phyloP scores from a whole-genome alignment of 2,797 vertebrate species.

The Atherinosoma microstoma region DNA sequence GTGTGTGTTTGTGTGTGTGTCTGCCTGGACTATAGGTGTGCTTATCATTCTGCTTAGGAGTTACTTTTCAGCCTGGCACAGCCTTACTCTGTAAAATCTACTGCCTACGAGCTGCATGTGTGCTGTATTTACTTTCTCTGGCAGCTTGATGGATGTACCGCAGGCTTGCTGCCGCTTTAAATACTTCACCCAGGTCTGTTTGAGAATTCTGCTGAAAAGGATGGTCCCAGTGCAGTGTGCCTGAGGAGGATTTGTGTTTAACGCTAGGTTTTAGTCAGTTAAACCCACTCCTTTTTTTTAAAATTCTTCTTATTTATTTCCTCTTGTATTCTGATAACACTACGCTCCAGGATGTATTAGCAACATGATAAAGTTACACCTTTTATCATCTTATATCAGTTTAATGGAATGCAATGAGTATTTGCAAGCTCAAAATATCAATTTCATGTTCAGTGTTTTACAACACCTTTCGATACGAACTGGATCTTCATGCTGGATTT shows the following conservation, averaged over 20 bases:
- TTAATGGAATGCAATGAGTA: no score
- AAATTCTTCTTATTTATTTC: background rate
- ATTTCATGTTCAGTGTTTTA: no score
- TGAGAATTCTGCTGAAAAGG: conserved; percentile 67
- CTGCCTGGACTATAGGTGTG: no score
- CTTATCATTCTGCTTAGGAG: background rate
- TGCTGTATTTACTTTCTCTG: conserved; percentile 33
- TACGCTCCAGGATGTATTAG: no score
- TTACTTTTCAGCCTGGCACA: conserved; percentile 10
- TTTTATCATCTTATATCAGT: no score
- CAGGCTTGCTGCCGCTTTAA: conserved; percentile 42
- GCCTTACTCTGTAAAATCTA: conserved; percentile 14
- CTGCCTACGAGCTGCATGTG: conserved; percentile 18
- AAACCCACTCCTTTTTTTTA: background rate
- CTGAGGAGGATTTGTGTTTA: background rate
- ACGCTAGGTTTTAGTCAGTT: background rate
- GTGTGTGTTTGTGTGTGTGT: no score
- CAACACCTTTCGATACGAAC: no score
- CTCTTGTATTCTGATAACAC: no score
- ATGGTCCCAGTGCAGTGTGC: conserved; percentile 10
- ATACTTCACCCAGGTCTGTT: conserved; percentile 61
- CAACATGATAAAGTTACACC: no score
- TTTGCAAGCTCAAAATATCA: no score
- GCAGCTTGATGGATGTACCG: conserved; percentile 48
- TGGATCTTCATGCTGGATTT: no score